Base-by-base conservation (phyloP, 2,113 vertebrate species). In the Colaptes auratus region DNA sequence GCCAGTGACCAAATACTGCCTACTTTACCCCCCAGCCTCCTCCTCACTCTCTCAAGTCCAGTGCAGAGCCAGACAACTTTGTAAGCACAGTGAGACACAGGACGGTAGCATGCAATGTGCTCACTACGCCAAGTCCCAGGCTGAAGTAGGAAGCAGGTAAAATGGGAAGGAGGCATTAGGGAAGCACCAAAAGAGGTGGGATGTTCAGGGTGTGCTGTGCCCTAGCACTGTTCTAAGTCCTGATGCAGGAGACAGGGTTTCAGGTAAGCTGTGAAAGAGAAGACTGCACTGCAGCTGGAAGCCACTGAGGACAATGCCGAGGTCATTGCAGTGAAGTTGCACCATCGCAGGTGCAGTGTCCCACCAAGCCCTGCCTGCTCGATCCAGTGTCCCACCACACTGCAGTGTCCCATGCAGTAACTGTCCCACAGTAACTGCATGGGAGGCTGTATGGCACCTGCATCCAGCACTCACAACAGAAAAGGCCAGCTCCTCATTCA, bases 281-380 rank as follows among this genome's bases (percentile, higher is more conserved):
- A 63, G 9, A 71, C 67, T 64, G 93, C 91, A 95, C 60, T 80
- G 91, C 89, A 93, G 92, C 65, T 83, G 76, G 48, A 86, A 88
- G 64, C 60, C 77, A 80, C 42, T 39, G 28, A 87, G 64, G 28
- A 58, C 83, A 75, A 14, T 64, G 21, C 69, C 15, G 48, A 76
- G 72, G 65, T 61, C 6, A 0, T 3, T 56, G 73, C 75, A 73
- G 66, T 31, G 71, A 71, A 85, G 82, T 7, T 1, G 72, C 58
- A 80, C 35, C 39, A 55, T 12, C 3, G 4, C 60, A 66, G 35
- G 12, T 8, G 9, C 65, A 35, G 35, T 39, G 39, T 39, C 39
- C 39, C 39, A 39, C 39, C 39, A 39, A 39, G 39, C 39, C 39
- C 39, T 39, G 39, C 39, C 39, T 39, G 39, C 39, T 39, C 39